Percentiles rank a stretch among this genome's conserved stretches.
Evolutionary conservation across 2,888 invertebrate species (phyloP).

Genomic region (Acrobasis consociella): DNA sequence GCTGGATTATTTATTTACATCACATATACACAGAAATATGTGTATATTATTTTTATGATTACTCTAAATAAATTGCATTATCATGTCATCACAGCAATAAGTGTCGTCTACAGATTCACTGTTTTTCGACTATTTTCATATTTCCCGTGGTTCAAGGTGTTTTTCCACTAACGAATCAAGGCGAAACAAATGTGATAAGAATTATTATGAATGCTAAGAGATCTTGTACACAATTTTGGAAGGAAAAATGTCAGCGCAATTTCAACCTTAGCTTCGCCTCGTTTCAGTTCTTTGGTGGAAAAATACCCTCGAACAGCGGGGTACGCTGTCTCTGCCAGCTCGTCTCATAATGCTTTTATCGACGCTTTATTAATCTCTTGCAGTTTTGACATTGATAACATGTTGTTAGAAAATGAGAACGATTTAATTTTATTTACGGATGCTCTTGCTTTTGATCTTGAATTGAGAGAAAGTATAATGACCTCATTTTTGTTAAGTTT

Average conservation of each 20-base stretch:
- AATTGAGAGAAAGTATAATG: not conserved
- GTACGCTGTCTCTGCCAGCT: conserved; percentile 10
- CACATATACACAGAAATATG: conserved; percentile 43
- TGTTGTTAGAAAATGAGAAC: conserved; percentile 3
- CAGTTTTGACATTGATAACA: conserved; percentile 13
- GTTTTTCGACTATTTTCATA: conserved; percentile 29
- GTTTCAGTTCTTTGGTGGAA: too few relatives aligned
- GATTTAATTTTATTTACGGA: conserved; percentile 8
- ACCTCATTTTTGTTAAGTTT: too few relatives aligned
- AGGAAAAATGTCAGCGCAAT: too few relatives aligned
- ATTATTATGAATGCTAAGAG: too few relatives aligned
- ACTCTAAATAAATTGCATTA: conserved; percentile 36
- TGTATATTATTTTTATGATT: conserved; percentile 40
- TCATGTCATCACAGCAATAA: conserved; percentile 40
- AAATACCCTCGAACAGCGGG: not conserved
- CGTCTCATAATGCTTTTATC: conserved; percentile 18
- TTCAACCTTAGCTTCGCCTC: too few relatives aligned
- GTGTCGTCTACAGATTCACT: conserved; percentile 32
- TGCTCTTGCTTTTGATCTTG: not conserved
- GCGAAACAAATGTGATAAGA: too few relatives aligned
- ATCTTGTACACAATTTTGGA: too few relatives aligned
- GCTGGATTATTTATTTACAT: conserved; percentile 63
- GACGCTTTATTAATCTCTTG: conserved; percentile 16
- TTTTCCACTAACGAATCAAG: too few relatives aligned
- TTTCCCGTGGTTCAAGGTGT: not conserved